Conservation (phyloP, 2,113 vertebrate genomes). For the Cinclus mexicanus region DNA sequence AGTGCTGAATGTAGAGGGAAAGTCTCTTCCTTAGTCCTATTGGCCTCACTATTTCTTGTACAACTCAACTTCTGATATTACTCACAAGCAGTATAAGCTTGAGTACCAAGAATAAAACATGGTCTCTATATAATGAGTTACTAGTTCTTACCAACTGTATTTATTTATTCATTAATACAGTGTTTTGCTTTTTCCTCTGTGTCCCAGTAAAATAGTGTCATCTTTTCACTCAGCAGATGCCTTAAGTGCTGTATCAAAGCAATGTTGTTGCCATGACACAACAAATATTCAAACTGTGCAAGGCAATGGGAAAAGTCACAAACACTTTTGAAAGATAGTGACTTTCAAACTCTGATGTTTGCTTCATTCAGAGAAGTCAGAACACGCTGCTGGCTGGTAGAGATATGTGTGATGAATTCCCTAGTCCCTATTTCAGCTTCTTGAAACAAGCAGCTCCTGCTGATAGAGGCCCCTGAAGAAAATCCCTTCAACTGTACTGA, state of each 20-base stretch:
- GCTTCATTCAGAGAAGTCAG: neutral
- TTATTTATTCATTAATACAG: neutral
- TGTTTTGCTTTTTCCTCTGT: neutral
- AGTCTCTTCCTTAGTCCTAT: neutral
- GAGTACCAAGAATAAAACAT: neutral
- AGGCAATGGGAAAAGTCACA: neutral
- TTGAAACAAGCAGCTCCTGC: neutral
- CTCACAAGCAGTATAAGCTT: neutral
- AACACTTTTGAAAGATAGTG: neutral
- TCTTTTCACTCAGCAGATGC: neutral
- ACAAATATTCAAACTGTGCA: neutral
- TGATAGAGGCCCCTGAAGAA: neutral
- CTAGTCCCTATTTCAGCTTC: neutral
- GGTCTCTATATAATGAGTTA: neutral
- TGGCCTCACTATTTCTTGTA: neutral
- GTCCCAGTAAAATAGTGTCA: neutral
- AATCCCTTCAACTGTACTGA: neutral
- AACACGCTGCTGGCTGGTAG: neutral
- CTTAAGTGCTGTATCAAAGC: neutral
- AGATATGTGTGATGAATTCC: neutral
- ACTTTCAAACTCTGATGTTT: neutral
- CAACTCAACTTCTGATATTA: neutral
- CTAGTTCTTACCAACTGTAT: neutral
- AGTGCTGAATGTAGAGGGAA: fast-evolving
- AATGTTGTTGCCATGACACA: neutral